Percentiles rank a stretch among this genome's conserved stretches.
Conservation (phyloP, 1,140 invertebrate species). For the Dendrolimus kikuchii region DNA sequence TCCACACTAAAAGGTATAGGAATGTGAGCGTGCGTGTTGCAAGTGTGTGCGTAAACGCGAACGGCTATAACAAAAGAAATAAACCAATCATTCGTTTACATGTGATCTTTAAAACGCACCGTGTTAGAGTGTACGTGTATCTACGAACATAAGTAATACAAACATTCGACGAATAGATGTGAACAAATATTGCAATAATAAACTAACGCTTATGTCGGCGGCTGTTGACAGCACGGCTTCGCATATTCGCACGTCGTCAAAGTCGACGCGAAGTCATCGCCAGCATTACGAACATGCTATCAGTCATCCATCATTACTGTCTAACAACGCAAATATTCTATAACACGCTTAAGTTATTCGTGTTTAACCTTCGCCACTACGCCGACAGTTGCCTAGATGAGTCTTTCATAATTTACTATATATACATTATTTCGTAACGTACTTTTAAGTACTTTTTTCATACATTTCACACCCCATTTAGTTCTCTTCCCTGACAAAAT, state of each 20-base stretch:
- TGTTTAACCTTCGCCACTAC: slow-evolving; percentile 17
- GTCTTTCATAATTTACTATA: no score
- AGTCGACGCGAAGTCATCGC: slow-evolving; percentile 19
- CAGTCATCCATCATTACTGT: slow-evolving; percentile 27
- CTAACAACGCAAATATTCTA: slow-evolving; percentile 28
- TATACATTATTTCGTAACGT: no score
- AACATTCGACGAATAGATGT: slow-evolving; percentile 19
- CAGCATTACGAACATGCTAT: slow-evolving; percentile 37
- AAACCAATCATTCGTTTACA: slow-evolving; percentile 24
- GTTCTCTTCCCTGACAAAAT: no score
- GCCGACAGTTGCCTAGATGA: slow-evolving; percentile 1
- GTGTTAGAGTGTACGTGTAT: neutral
- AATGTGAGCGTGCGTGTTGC: slow-evolving; percentile 66
- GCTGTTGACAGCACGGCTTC: slow-evolving; percentile 54
- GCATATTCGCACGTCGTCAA: slow-evolving; percentile 33
- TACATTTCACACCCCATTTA: no score
- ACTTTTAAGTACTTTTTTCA: no score
- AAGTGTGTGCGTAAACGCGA: slow-evolving; percentile 58
- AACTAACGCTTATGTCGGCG: slow-evolving; percentile 56
- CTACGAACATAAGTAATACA: slow-evolving; percentile 1
- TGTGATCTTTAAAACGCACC: slow-evolving; percentile 7
- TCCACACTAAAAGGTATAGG: slow-evolving; percentile 69
- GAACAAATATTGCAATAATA: slow-evolving; percentile 23
- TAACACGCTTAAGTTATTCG: slow-evolving; percentile 49
- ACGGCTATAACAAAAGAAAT: slow-evolving; percentile 26